Percentiles rank a stretch among this genome's conserved stretches.
These are phyloP conservation scores for Phalloptychus januarius DNA, from an alignment of 2,797 vertebrate species.

Conservation along the genomic window DNA sequence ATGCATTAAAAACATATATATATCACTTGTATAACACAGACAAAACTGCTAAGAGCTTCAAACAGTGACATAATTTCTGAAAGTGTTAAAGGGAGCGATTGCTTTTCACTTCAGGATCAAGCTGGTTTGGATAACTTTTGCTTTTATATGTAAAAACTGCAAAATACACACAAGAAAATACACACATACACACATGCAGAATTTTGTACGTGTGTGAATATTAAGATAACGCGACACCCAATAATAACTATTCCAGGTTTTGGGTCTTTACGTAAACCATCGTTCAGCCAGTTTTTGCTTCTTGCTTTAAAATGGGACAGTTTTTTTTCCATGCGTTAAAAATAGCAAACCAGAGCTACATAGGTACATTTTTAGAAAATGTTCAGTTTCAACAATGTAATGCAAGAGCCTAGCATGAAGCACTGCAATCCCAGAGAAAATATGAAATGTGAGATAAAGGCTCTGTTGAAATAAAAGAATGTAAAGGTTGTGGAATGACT, in stretches of 20 bases:
- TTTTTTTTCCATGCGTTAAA: not conserved
- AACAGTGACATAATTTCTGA: not conserved
- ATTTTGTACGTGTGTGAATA: not conserved
- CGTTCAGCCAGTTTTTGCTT: not conserved
- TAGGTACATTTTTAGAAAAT: not conserved
- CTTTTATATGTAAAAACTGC: not conserved
- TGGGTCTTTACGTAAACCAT: not conserved
- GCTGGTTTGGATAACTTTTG: not conserved
- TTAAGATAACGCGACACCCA: not conserved
- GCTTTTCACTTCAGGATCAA: not conserved
- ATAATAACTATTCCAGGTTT: not conserved
- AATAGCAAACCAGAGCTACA: not conserved
- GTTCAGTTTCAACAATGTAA: not conserved
- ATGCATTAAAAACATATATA: not conserved
- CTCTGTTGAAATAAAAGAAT: not conserved
- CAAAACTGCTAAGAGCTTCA: not conserved
- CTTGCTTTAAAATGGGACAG: not conserved
- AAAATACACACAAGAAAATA: too few relatives aligned
- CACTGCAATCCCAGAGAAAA: not conserved
- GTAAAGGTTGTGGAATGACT: conserved; percentile 5
- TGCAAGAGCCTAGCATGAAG: not conserved
- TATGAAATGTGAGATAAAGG: conserved; percentile 11
- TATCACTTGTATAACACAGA: not conserved
- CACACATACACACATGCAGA: not conserved
- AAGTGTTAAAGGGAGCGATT: not conserved